These are phyloP conservation scores for Hyles lineata DNA, from an alignment of 2,888 invertebrate species.

Conservation along the genomic window DNA sequence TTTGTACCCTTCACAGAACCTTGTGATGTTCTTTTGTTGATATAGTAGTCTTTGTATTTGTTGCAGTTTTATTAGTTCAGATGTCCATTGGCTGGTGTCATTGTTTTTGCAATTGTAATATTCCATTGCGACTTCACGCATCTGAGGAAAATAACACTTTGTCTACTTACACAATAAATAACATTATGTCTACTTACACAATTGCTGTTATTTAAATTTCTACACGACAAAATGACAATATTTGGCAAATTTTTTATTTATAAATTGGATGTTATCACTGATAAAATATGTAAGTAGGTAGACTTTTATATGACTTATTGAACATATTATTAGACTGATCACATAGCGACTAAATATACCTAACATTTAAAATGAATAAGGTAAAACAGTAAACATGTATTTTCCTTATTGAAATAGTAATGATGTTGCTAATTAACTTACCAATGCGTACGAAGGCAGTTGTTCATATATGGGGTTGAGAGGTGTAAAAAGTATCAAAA, in stretches of 20 bases:
- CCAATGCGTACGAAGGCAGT: constrained; percentile 89
- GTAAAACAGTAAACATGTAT: no score
- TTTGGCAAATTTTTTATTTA: no score
- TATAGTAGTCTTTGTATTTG: constrained; percentile 72
- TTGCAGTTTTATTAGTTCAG: constrained; percentile 73
- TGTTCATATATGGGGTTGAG: constrained; percentile 88
- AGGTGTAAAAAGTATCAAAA: constrained; percentile 91
- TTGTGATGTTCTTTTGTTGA: constrained; percentile 69
- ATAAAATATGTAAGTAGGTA: no score
- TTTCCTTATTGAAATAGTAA: no score
- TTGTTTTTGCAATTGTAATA: constrained; percentile 88
- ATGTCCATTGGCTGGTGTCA: constrained; percentile 75
- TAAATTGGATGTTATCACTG: no score
- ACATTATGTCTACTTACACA: neutral
- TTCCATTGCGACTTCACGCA: constrained; percentile 89
- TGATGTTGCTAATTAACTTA: constrained; percentile 61
- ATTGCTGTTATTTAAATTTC: no score
- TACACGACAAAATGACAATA: no score
- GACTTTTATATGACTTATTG: no score
- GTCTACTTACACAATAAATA: no score
- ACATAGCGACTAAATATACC: no score
- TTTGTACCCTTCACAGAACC: constrained; percentile 69
- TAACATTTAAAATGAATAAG: no score
- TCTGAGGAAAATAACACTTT: constrained; percentile 76
- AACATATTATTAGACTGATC: no score